These are phyloP conservation scores for Venustoraphidia nigricollis DNA, from an alignment of 2,888 invertebrate species.

Conservation along the genomic window DNA sequence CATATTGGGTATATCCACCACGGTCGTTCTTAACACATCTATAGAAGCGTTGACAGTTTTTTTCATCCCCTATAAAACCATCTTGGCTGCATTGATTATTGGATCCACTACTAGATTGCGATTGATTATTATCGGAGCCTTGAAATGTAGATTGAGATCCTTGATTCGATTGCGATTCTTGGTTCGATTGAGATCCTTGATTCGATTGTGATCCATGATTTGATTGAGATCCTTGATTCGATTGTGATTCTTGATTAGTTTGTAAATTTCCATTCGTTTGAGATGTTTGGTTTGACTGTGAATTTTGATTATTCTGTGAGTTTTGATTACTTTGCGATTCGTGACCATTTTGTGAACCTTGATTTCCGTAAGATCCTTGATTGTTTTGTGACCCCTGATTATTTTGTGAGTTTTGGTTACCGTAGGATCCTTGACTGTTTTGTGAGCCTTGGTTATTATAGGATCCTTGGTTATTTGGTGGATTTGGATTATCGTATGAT, in stretches of 20 bases:
- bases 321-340: background rate
- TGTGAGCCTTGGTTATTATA: constrained; percentile 1
- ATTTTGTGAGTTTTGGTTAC: constrained; percentile 5
- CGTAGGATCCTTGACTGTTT: constrained; percentile 4
- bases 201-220: constrained; percentile 6
- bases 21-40: constrained; percentile 52
- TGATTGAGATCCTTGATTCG: constrained; percentile 5
- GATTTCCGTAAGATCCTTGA: constrained; percentile 1
- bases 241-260: constrained; percentile 5
- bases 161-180: constrained; percentile 6
- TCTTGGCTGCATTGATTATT: constrained; percentile 24
- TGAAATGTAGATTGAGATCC: constrained; percentile 5
- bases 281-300: background rate
- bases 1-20: constrained; percentile 37
- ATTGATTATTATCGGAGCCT: constrained; percentile 8
- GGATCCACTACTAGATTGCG: constrained; percentile 4
- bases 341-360: constrained; percentile 7
- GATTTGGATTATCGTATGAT: background rate
- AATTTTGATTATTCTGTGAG: background rate
- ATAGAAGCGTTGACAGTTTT: constrained; percentile 54
- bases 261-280: background rate
- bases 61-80: constrained; percentile 31
- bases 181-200: constrained; percentile 4
- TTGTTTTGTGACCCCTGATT: background rate
- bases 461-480: background rate